phyloP scores from a whole-genome alignment of 2,888 invertebrate species.

The Rhynchonema sp. region DNA sequence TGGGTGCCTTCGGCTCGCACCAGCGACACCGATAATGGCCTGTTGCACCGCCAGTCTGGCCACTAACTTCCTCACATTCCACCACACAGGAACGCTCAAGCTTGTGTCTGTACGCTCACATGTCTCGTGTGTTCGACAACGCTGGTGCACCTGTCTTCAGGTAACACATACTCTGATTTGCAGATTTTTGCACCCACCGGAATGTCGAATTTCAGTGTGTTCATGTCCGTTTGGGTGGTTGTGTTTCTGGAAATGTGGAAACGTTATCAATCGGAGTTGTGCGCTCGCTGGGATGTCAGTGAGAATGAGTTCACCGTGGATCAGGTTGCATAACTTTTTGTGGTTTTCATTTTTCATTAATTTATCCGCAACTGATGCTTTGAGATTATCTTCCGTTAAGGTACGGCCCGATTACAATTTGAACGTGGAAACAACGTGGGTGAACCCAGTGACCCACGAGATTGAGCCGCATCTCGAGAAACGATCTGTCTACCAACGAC shows the following conservation, averaged over 20 bases:
- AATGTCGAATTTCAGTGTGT: conserved; percentile 50
- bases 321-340: no score
- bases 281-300: conserved; percentile 5
- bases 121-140: conserved; percentile 3
- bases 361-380: no score
- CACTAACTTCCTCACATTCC: no score
- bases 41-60: no score
- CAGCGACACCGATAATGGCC: no score
- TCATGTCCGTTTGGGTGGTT: conserved; percentile 87
- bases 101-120: not conserved
- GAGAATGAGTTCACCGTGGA: conserved; percentile 1
- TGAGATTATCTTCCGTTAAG: no score
- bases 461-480: conserved; percentile 46
- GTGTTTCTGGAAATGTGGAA: conserved; percentile 83
- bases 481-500: not conserved
- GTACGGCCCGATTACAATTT: conserved; percentile 27
- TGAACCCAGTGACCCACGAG: conserved; percentile 69
- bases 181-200: not conserved
- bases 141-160: not conserved
- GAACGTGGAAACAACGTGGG: conserved; percentile 46
- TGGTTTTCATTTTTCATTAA: not conserved
- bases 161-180: not conserved
- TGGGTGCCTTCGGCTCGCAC: no score
- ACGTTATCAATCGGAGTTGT: conserved; percentile 31
- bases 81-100: no score